Conservation (phyloP, 2,113 vertebrate species). For the Leptobrachium leishanense region DNA sequence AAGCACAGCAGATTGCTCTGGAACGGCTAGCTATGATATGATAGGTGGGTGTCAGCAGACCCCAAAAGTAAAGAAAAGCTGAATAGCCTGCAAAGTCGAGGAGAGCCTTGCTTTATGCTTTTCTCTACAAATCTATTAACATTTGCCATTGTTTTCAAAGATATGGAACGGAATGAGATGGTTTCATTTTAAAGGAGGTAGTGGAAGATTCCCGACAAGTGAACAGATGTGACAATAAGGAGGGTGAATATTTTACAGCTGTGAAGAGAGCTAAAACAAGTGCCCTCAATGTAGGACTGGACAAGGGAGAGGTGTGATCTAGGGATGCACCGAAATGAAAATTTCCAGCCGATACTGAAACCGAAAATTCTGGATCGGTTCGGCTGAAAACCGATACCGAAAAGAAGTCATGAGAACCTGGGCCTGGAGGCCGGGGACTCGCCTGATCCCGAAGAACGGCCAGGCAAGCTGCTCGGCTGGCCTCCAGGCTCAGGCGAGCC, state of each 20-base stretch:
- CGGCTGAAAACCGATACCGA: no score
- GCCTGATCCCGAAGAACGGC: no score
- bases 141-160: conserved; percentile 23
- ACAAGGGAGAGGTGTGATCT: no score
- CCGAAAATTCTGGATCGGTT: no score
- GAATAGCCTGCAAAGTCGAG: background rate
- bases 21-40: conserved; percentile 29
- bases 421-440: no score
- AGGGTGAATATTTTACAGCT: background rate
- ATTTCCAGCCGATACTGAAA: no score
- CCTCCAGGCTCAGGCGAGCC: no score
- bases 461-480: no score
- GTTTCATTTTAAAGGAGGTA: background rate
- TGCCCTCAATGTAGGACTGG: no score
- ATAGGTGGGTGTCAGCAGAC: conserved; percentile 31
- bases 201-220: background rate
- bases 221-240: background rate
- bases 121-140: conserved; percentile 17
- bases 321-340: no score
- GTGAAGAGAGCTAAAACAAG: background rate
- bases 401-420: no score
- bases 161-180: background rate
- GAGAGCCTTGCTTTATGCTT: background rate
- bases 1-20: conserved; percentile 31
- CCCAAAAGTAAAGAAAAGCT: conserved; percentile 2